These are phyloP conservation scores for Tolypeutes matacus DNA, from an alignment of 2,797 vertebrate genomes.

Conservation along the genomic window DNA sequence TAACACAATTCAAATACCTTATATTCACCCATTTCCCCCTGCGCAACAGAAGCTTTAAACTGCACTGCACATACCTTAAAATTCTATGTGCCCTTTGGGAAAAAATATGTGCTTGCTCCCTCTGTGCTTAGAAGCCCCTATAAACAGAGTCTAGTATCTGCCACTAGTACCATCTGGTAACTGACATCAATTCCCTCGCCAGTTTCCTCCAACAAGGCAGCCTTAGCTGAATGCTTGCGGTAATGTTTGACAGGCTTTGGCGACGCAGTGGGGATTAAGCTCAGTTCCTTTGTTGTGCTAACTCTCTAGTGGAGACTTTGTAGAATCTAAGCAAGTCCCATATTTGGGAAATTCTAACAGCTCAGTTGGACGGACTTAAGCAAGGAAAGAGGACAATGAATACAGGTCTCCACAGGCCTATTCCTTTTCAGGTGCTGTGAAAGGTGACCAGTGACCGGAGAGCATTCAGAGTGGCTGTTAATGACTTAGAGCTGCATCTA, in stretches of 20 bases:
- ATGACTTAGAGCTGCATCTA: not conserved
- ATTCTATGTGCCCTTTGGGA: conserved; percentile 68
- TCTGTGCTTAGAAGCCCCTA: conserved; percentile 42
- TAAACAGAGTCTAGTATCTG: conserved; percentile 30
- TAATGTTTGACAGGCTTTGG: conserved; percentile 17
- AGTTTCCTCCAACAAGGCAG: conserved; percentile 43
- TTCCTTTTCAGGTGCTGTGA: not conserved
- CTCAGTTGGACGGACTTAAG: conserved; percentile 16
- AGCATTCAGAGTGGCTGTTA: accelerated
- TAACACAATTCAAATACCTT: conserved; percentile 19
- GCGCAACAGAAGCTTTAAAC: conserved; percentile 62
- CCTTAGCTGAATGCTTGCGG: not conserved
- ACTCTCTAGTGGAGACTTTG: conserved; percentile 28
- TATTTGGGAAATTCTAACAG: not conserved
- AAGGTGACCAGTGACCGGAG: not conserved
- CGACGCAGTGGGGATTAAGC: not conserved
- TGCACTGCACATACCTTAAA: conserved; percentile 66
- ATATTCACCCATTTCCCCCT: conserved; percentile 53
- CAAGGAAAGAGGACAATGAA: not conserved
- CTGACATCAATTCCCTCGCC: conserved; percentile 69
- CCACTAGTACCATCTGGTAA: conserved; percentile 66
- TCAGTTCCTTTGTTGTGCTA: conserved; percentile 25
- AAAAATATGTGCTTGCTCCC: conserved; percentile 33
- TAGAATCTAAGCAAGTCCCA: not conserved
- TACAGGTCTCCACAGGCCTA: not conserved